Percentiles rank a stretch among this genome's conserved stretches.
Evolutionary conservation across 2,888 invertebrate species (phyloP).

Genomic region (Andrena flavipes): DNA sequence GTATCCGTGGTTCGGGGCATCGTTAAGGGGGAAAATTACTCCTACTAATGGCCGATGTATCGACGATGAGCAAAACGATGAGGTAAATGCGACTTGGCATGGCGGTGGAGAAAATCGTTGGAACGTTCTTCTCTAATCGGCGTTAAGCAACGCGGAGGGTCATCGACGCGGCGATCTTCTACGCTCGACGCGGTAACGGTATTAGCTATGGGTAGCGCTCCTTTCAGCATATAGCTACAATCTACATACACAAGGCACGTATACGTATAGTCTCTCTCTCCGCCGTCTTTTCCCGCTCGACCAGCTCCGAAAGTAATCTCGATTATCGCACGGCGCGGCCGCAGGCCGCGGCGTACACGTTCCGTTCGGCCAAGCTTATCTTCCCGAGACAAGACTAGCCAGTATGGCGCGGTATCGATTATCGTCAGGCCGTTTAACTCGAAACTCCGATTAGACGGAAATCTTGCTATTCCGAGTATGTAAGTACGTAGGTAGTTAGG

Average conservation of each 20-base stretch:
- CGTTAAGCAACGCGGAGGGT: slow-evolving; percentile 64
- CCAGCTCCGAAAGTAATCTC: slow-evolving; percentile 17
- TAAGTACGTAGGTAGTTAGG: too few species aligned
- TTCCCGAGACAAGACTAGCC: neutral
- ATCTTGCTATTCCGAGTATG: neutral
- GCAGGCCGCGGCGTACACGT: slow-evolving; percentile 2
- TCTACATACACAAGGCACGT: too few species aligned
- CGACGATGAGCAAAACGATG: neutral
- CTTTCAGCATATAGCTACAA: neutral
- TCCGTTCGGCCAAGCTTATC: slow-evolving; percentile 6
- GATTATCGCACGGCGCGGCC: slow-evolving; percentile 11
- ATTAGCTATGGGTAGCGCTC: slow-evolving; percentile 22
- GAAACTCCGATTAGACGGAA: slow-evolving; percentile 14
- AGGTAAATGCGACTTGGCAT: neutral
- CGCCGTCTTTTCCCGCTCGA: neutral
- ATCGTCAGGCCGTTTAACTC: slow-evolving; percentile 16
- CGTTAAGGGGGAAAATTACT: slow-evolving; percentile 1
- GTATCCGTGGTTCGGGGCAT: neutral
- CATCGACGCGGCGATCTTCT: slow-evolving; percentile 65
- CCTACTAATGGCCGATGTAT: neutral
- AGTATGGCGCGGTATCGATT: slow-evolving; percentile 13
- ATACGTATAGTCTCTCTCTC: neutral
- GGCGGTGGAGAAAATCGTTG: slow-evolving; percentile 37
- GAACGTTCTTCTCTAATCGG: slow-evolving; percentile 54
- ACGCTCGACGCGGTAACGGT: slow-evolving; percentile 46